Base-by-base conservation (phyloP, 2,797 vertebrate species). In the Sylvia borin region DNA sequence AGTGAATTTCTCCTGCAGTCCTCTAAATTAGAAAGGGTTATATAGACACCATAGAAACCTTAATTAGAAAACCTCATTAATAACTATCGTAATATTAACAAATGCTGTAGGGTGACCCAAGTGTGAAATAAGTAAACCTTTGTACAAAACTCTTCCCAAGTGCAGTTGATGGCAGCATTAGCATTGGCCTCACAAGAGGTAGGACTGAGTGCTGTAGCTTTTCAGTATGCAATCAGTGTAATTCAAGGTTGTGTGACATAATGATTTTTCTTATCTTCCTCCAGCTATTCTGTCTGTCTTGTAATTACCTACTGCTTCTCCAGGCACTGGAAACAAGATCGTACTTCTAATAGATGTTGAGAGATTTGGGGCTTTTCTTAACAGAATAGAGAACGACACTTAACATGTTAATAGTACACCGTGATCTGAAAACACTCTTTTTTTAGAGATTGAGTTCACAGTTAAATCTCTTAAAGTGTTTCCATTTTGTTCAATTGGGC, bases 231-330 rank as follows among this genome's bases (percentile, higher is more conserved):
- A 85, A n/a, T 65, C 92, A 91, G 1, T 25, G 47, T 57, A 75
- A 73, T 60, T 90, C 67, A 84, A 90, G 55, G 67, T 27, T 81
- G n/a, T 76, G 82, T 84, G 76, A 60, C 76, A 88, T 64, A 93
- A 88, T 78, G 87, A 91, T 90, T 94, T 94, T 92, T 78, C 78
- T 93, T 90, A 81, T 84, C 92, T 94, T 96, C 60, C 66, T 79
- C 45, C 62, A 78, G 55, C 79, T 90, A 19, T 84, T 90, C 90
- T 92, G 55, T 84, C 80, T 82, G 73, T 72, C 87, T 91, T 80
- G n/a, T 81, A 90, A 94, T 96, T 95, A 48, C 70, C 43, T 91
- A 3, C 58, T 60, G 64, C 62, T 90, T 78, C 79, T 94, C 26
- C 51, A 64, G 79, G 82, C 71, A 18, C 51, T 81, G 76, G 55